These are phyloP conservation scores for Montifringilla adamsi DNA, from an alignment of 2,113 vertebrate genomes.

Conservation along the genomic window DNA sequence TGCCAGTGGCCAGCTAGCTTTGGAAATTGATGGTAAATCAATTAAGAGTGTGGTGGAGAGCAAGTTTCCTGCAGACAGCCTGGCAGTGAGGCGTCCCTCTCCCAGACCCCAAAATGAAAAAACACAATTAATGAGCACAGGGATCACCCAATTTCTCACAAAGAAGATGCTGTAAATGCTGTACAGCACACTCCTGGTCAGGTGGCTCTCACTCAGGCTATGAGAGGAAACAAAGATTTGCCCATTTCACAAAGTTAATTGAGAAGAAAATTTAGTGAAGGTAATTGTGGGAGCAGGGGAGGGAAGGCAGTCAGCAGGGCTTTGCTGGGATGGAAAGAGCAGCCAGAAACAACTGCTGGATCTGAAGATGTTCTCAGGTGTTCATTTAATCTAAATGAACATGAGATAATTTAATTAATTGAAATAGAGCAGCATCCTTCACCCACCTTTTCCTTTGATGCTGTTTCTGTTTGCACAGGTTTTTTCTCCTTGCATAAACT, in stretches of 20 bases:
- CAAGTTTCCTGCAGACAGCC: background rate
- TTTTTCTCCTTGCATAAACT: constrained; percentile 16
- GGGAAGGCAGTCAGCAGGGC: background rate
- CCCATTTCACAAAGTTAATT: background rate
- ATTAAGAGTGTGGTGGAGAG: background rate
- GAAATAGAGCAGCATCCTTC: background rate
- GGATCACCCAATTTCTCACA: background rate
- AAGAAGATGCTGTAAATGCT: background rate
- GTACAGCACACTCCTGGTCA: background rate
- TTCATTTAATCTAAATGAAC: background rate
- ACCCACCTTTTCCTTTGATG: constrained; percentile 39
- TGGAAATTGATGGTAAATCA: background rate
- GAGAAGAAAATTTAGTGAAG: background rate
- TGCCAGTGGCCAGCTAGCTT: background rate
- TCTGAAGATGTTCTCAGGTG: background rate
- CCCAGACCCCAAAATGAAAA: background rate
- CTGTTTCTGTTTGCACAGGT: background rate
- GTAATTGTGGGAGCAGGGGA: background rate
- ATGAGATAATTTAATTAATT: background rate
- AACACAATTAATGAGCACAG: background rate
- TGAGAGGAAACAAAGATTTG: background rate
- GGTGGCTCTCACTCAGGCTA: background rate
- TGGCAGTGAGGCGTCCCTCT: background rate
- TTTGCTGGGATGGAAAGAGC: background rate
- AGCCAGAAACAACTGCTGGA: background rate